These are phyloP conservation scores for Spongilla lacustris DNA, from an alignment of 37 sponge, comb jelly and placozoan species.

Conservation along the genomic window DNA sequence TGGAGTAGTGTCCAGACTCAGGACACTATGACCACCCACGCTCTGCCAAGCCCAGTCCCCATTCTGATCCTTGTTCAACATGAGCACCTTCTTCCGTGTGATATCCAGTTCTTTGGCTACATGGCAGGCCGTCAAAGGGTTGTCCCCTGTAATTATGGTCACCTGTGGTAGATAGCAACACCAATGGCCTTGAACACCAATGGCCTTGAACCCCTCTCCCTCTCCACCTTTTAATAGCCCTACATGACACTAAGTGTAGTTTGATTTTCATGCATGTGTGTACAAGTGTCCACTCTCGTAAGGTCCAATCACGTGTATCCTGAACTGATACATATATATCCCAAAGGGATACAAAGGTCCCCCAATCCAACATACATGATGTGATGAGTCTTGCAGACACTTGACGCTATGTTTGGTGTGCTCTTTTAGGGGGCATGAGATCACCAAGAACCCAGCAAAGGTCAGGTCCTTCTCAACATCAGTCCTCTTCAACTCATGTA, in stretches of 20 bases:
- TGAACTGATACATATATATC: too few relatives aligned
- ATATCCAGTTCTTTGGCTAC: conserved; percentile 93
- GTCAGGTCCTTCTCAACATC: conserved; percentile 81
- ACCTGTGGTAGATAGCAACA: conserved; percentile 40
- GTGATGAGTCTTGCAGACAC: conserved; percentile 80
- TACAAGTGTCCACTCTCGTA: background rate
- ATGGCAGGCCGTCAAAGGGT: conserved; percentile 97
- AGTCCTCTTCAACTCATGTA: conserved; percentile 66
- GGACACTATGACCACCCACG: conserved; percentile 32
- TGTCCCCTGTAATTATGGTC: conserved; percentile 98
- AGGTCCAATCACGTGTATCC: too few relatives aligned
- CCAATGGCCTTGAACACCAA: background rate
- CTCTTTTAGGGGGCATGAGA: conserved; percentile 88
- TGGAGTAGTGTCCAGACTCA: conserved; percentile 27
- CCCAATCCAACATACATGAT: conserved; percentile 83
- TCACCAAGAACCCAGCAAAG: conserved; percentile 92
- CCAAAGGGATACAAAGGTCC: too few relatives aligned
- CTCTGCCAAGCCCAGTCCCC: conserved; percentile 83
- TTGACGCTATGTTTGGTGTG: conserved; percentile 80
- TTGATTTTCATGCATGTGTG: too few relatives aligned
- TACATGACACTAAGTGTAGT: too few relatives aligned
- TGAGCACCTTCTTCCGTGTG: conserved; percentile 38
- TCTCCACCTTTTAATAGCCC: background rate
- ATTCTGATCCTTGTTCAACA: conserved; percentile 41
- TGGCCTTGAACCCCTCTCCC: background rate